Evolutionary conservation across 2,888 invertebrate species (phyloP), one percentile per base, ranked within the genome.

Genomic region (Alloplasta piceator): DNA sequence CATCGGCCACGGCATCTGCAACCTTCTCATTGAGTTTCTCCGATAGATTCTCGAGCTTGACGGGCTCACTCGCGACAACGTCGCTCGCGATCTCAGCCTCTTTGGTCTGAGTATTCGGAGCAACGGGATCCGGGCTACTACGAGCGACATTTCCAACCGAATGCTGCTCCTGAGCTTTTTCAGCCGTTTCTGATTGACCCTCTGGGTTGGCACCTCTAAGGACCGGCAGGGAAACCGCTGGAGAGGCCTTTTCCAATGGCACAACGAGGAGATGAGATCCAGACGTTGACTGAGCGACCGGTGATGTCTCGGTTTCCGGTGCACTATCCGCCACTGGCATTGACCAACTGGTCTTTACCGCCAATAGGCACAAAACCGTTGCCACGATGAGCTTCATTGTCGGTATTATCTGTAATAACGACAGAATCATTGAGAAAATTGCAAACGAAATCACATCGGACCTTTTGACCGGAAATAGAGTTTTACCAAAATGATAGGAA

Each of bases 331-430:
- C 73, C 1, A 68, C 73, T 7, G 78, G 95, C 94, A 94, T 92
- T 26, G 92, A 89, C 67, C 90, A 93, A 90, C 94, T 93, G 87
- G 95, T 92, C 91, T 95, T 93, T 89, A 95, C 90, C 88, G 94
- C 93, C 90, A 95, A 89, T 89, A 95, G 87, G 91, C 95, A 93
- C 90, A 95, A 92, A 93, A 87, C 83, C 77, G 85, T 82, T 83
- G 85, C 82, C 77, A 91, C 72, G 12, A 87, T 74, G 74, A 89
- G 76, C 85, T 90, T 91, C 87, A 94, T 95, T 95, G 95, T 95
- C 60, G 12, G 68, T 56, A 55, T 71, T 38, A 46, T 48, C 48
- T 26, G 26, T 26, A 26, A 26, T 26, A 26, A 26, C 26, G 26
- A 26, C 26, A 26, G 3, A 3, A 26, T 26, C 26, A 26, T 26